Conservation (phyloP, 2,888 invertebrate species). For the Lepidonotus clava region DNA sequence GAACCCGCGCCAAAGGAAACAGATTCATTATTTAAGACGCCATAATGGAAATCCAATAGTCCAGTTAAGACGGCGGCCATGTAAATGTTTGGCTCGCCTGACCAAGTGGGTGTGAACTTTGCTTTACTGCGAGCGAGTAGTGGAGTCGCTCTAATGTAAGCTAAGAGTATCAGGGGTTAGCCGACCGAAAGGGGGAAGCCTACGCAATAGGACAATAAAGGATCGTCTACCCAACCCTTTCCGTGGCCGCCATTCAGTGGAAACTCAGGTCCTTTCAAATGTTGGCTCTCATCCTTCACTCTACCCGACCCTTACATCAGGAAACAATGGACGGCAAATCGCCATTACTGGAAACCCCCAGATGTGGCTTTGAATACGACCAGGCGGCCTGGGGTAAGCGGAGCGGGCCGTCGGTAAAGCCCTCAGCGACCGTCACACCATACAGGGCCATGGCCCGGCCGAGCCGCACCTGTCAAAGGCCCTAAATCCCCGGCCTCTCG, state of each 20-base stretch:
- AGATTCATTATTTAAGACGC: conserved; percentile 39
- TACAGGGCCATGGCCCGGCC: too few species aligned
- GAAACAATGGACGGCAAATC: conserved; percentile 44
- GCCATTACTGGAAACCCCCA: neutral
- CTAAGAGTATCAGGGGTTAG: neutral
- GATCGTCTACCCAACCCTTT: neutral
- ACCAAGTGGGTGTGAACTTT: conserved; percentile 47
- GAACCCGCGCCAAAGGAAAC: conserved; percentile 12
- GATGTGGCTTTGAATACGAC: neutral
- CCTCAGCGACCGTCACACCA: too few species aligned
- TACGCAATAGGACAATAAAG: neutral
- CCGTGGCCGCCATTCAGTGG: neutral
- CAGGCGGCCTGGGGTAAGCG: neutral
- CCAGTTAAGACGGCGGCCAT: conserved; percentile 34
- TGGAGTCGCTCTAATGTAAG: neutral
- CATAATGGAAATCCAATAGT: conserved; percentile 44
- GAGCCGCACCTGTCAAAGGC: conserved; percentile 12
- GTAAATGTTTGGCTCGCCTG: conserved; percentile 39
- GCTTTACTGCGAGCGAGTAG: neutral
- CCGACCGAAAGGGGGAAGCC: neutral
- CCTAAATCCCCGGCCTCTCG: neutral
- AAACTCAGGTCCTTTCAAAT: conserved; percentile 21
- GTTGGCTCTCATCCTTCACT: conserved; percentile 3
- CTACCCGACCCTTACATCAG: neutral
- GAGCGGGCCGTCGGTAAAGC: neutral